These are phyloP conservation scores for Coregonus clupeaformis DNA, from an alignment of 2,113 vertebrate genomes.

Conservation along the genomic window DNA sequence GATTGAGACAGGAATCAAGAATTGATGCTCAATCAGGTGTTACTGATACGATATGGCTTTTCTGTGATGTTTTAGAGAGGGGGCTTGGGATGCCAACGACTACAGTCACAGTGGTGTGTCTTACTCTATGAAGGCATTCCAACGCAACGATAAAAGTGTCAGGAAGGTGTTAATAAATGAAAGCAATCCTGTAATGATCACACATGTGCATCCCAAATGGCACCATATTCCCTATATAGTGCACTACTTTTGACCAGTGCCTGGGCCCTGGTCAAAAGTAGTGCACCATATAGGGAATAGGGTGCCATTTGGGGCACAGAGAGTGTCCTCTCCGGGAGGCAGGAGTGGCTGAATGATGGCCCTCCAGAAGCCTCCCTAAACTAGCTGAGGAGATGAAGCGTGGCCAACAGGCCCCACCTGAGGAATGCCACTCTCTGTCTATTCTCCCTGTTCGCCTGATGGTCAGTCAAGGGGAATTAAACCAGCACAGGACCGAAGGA, in stretches of 20 bases:
- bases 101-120: not conserved
- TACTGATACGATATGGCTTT: not conserved
- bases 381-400: constrained; percentile 18
- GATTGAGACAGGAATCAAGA: not conserved
- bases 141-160: not conserved
- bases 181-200: constrained; percentile 3
- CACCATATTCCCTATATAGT: not conserved
- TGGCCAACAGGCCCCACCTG: constrained; percentile 19
- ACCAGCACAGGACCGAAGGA: not conserved
- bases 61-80: no score
- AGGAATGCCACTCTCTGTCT: constrained; percentile 11
- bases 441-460: not conserved
- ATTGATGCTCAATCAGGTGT: not conserved
- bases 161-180: not conserved
- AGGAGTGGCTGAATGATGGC: not conserved
- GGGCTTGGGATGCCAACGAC: not conserved
- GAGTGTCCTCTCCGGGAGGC: constrained; percentile 2
- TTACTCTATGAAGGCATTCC: not conserved
- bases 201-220: not conserved
- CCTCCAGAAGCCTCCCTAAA: not conserved
- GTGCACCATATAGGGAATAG: no score
- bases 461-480: constrained; percentile 34
- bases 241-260: not conserved
- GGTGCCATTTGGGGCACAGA: no score
- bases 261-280: no score